phyloP scores from a whole-genome alignment of 2,888 invertebrate species.

The Diploptera punctata region DNA sequence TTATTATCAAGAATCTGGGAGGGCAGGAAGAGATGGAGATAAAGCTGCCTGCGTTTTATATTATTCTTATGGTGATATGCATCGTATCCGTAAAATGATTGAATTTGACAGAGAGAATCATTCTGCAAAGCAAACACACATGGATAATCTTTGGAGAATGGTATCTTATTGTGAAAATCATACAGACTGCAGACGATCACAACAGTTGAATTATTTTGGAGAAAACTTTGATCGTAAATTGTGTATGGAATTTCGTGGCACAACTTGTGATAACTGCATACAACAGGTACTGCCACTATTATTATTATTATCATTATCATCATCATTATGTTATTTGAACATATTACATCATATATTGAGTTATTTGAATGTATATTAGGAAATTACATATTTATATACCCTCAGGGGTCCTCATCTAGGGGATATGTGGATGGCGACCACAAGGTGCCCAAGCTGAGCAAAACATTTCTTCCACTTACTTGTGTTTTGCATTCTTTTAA shows the following conservation, averaged over 20 bases:
- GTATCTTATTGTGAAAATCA: conserved; percentile 93
- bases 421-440: no score
- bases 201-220: conserved; percentile 88
- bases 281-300: no score
- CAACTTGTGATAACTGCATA: conserved; percentile 91
- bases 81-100: conserved; percentile 72
- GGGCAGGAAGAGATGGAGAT: conserved; percentile 95
- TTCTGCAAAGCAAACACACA: conserved; percentile 75
- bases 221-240: conserved; percentile 77
- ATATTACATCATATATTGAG: no score
- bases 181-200: conserved; percentile 87
- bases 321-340: no score
- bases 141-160: conserved; percentile 88
- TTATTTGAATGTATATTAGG: no score
- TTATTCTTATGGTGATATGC: conserved; percentile 85
- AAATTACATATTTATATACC: no score
- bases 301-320: no score
- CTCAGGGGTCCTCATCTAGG: no score
- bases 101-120: conserved; percentile 66
- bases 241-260: conserved; percentile 69
- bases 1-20: conserved; percentile 96
- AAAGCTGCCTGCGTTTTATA: conserved; percentile 84
- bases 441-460: no score
- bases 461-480: no score
- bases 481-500: no score